These are phyloP conservation scores for Sycon ciliatum DNA, from an alignment of 37 sponge, comb jelly and placozoan species.

Conservation along the genomic window DNA sequence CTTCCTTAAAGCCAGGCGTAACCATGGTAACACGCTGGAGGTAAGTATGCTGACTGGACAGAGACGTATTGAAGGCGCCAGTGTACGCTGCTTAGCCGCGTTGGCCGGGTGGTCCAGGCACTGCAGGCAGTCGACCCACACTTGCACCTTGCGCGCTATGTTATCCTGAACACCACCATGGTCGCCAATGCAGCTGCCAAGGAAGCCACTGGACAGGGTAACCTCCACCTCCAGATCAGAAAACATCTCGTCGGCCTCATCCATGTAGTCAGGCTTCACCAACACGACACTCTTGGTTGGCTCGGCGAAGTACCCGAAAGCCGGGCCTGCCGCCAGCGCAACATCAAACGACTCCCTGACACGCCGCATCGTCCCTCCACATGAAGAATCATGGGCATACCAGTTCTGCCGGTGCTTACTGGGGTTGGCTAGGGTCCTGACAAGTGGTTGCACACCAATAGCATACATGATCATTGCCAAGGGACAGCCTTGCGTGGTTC, in stretches of 20 bases:
- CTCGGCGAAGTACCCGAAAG: conserved; percentile 40
- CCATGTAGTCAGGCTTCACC: neutral
- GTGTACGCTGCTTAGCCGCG: too few relatives aligned
- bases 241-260: conserved; percentile 2
- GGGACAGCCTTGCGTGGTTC: too few relatives aligned
- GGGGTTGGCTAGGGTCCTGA: too few relatives aligned
- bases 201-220: neutral
- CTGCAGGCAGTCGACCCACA: too few relatives aligned
- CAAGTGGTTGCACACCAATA: conserved; percentile 23
- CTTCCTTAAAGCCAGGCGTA: too few relatives aligned
- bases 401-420: conserved; percentile 21
- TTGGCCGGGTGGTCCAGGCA: too few relatives aligned
- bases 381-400: conserved; percentile 44
- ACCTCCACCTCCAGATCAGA: neutral
- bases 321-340: conserved; percentile 14
- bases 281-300: conserved; percentile 21
- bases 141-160: neutral
- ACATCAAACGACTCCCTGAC: conserved; percentile 23
- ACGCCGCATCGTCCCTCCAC: conserved; percentile 14
- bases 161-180: conserved; percentile 1
- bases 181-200: too few relatives aligned
- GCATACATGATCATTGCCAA: too few relatives aligned
- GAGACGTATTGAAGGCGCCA: too few relatives aligned
- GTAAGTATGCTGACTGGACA: too few relatives aligned
- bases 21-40: too few relatives aligned